Percentiles rank a stretch among this genome's conserved stretches.
Conservation (phyloP, 1,140 invertebrate species). For the Atta colombica region DNA sequence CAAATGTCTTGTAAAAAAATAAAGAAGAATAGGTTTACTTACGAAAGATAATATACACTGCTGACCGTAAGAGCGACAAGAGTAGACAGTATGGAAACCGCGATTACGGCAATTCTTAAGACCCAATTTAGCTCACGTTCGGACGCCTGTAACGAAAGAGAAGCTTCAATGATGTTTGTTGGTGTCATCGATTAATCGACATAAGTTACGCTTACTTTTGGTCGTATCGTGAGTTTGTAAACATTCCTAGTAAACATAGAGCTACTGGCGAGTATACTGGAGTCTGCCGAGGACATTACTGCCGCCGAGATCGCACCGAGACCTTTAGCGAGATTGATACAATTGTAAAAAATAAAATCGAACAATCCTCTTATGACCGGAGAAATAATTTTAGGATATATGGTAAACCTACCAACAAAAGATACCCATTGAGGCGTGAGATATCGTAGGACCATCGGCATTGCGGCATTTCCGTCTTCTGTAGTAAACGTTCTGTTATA, state of each 20-base stretch:
- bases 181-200: not conserved
- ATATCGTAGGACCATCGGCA: conserved; percentile 92
- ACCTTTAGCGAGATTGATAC: conserved; percentile 83
- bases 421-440: conserved; percentile 89
- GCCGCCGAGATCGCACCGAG: conserved; percentile 93
- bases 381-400: not conserved
- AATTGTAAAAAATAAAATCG: conserved; percentile 73
- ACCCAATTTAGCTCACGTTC: conserved; percentile 92
- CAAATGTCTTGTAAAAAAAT: not conserved
- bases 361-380: not conserved
- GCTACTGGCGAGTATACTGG: conserved; percentile 91
- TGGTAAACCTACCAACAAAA: conserved; percentile 80
- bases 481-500: conserved; percentile 84
- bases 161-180: not conserved
- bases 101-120: conserved; percentile 90
- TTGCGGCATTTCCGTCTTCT: conserved; percentile 88
- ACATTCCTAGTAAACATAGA: conserved; percentile 95
- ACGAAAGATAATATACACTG: conserved; percentile 93
- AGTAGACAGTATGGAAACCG: conserved; percentile 90
- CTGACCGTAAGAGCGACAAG: conserved; percentile 91
- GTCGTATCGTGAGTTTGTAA: conserved; percentile 91
- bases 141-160: conserved; percentile 87
- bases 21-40: conserved; percentile 78
- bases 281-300: conserved; percentile 94
- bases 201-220: conserved; percentile 87